Conservation (phyloP, 2,797 vertebrate species). For the Sebastiscus tertius region DNA sequence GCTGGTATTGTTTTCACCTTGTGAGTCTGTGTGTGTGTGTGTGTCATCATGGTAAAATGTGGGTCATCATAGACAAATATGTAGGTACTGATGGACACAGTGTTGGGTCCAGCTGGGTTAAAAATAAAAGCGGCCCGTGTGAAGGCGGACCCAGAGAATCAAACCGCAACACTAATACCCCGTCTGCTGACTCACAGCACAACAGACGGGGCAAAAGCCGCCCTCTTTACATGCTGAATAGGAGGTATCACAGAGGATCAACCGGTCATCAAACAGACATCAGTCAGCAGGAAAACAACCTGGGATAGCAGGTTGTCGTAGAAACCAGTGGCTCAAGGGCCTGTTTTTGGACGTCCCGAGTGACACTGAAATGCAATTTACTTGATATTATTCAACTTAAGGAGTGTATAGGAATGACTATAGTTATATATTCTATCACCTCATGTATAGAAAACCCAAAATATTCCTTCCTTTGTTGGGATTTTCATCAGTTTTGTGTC, state of each 20-base stretch:
- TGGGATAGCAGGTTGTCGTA: neutral
- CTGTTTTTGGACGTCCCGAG: neutral
- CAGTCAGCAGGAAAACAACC: conserved; percentile 52
- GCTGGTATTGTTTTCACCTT: neutral
- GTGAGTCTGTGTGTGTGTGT: neutral
- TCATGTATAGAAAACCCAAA: neutral
- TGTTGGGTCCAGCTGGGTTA: neutral
- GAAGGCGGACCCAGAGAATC: neutral
- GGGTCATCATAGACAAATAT: too few species aligned
- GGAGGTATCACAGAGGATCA: conserved; percentile 59
- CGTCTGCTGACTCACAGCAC: conserved; percentile 60
- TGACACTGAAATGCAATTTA: neutral
- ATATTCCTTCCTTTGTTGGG: neutral
- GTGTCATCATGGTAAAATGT: too few species aligned
- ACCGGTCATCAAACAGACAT: conserved; percentile 20
- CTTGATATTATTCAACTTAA: neutral
- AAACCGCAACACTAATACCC: conserved; percentile 55
- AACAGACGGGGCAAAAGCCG: conserved; percentile 33
- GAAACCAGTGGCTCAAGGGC: neutral
- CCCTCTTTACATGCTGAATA: conserved; percentile 49
- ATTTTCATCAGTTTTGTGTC: neutral
- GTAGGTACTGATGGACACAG: too few species aligned
- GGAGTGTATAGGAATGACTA: neutral
- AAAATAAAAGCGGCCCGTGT: neutral
- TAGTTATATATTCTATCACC: neutral